Conservation (phyloP, 2,113 vertebrate genomes). For the Ictalurus punctatus region DNA sequence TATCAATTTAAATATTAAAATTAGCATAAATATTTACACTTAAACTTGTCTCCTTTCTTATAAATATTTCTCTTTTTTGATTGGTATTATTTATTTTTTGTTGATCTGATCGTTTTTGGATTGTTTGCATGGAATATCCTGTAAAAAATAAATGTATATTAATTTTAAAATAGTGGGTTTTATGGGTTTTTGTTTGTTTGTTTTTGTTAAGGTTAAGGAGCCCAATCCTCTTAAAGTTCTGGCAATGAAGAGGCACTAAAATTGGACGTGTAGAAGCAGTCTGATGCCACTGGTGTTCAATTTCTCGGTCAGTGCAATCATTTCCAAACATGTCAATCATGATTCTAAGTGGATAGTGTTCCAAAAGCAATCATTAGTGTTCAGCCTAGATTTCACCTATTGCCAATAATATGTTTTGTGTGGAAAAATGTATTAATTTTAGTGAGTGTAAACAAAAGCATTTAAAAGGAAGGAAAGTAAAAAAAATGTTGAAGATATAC, state of each 20-base stretch:
- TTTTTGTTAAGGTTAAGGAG: too few species aligned
- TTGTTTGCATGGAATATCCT: neutral
- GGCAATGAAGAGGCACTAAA: neutral
- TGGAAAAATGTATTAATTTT: neutral
- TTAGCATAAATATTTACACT: neutral
- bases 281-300: constrained; percentile 16
- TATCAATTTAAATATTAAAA: neutral
- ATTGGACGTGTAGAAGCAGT: neutral
- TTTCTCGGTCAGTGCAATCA: neutral
- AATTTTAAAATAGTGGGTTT: neutral
- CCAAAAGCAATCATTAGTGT: neutral
- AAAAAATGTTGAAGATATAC: too few species aligned
- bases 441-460: neutral
- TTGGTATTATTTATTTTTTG: too few species aligned
- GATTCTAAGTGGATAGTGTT: neutral
- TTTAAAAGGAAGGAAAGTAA: neutral
- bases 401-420: neutral
- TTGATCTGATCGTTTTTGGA: neutral
- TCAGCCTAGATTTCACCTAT: neutral
- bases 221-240: neutral
- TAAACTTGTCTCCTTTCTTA: neutral
- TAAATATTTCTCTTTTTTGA: too few species aligned
- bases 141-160: neutral
- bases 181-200: neutral
- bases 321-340: constrained; percentile 9